phyloP scores from a whole-genome alignment of 2,888 invertebrate species.

The Molorchus minor region DNA sequence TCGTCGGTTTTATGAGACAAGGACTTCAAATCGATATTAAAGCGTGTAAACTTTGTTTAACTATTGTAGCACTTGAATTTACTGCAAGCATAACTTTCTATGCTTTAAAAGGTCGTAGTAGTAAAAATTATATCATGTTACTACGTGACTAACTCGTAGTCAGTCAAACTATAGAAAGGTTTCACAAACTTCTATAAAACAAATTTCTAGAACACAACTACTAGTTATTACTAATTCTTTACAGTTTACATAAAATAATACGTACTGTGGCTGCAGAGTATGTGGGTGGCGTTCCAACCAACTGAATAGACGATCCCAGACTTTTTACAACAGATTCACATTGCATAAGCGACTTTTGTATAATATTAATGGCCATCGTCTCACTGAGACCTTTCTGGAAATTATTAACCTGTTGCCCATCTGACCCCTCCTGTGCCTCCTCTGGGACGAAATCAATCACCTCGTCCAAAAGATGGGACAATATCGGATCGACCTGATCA shows the following conservation, averaged over 20 bases:
- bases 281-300: conserved; percentile 69
- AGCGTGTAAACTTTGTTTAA: too few species aligned
- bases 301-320: conserved; percentile 66
- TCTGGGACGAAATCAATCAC: conserved; percentile 53
- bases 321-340: conserved; percentile 76
- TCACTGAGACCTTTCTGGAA: conserved; percentile 67
- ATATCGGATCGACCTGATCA: conserved; percentile 70
- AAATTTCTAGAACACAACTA: too few species aligned
- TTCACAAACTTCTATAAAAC: too few species aligned
- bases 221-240: too few species aligned
- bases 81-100: too few species aligned
- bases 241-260: conserved; percentile 16
- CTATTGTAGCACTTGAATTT: too few species aligned
- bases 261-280: conserved; percentile 64
- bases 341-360: conserved; percentile 90
- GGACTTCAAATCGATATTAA: too few species aligned
- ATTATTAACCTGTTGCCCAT: conserved; percentile 45
- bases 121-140: too few species aligned
- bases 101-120: too few species aligned
- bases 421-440: conserved; percentile 56
- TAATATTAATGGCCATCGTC: conserved; percentile 86
- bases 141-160: too few species aligned
- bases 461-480: conserved; percentile 83
- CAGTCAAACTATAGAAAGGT: too few species aligned
- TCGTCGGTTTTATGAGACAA: too few species aligned